Evolutionary conservation across 2,888 invertebrate genomes (phyloP).

Genomic region (Cartodere bifasciata): DNA sequence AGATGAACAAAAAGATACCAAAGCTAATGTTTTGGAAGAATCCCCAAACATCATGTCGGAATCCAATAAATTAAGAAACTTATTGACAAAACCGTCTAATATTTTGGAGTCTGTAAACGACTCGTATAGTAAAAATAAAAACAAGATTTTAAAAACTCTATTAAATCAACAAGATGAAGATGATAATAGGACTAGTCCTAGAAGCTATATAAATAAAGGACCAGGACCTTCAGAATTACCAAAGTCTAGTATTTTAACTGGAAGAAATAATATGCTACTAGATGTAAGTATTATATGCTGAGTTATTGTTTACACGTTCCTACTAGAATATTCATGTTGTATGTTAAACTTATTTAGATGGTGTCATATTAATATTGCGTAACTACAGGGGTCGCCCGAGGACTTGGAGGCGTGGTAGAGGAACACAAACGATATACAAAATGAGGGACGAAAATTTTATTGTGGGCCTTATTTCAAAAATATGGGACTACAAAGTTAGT

Average conservation of each 20-base stretch:
- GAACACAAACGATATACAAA: no score
- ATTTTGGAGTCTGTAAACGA: slow-evolving; percentile 25
- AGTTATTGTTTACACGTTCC: no score
- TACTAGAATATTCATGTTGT: no score
- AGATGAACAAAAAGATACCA: slow-evolving; percentile 39
- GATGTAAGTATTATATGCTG: slow-evolving; percentile 39
- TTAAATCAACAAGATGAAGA: slow-evolving; percentile 56
- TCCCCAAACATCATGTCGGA: slow-evolving; percentile 34
- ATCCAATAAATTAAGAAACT: slow-evolving; percentile 44
- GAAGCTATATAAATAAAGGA: slow-evolving; percentile 29
- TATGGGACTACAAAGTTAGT: no score
- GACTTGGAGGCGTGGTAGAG: no score
- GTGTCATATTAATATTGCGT: no score
- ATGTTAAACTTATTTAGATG: no score
- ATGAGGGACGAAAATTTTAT: no score
- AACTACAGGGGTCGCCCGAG: no score
- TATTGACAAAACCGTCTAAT: slow-evolving; percentile 41
- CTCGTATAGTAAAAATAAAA: slow-evolving; percentile 35
- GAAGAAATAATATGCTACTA: slow-evolving; percentile 47
- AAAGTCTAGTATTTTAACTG: slow-evolving; percentile 17
- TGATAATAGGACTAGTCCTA: slow-evolving; percentile 36
- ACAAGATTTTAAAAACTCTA: slow-evolving; percentile 45
- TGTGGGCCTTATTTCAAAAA: no score
- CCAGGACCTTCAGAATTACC: slow-evolving; percentile 30
- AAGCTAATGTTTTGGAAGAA: slow-evolving; percentile 37